These are phyloP conservation scores for Drosophila seguyi DNA, from an alignment of 1,140 invertebrate species.

Conservation along the genomic window DNA sequence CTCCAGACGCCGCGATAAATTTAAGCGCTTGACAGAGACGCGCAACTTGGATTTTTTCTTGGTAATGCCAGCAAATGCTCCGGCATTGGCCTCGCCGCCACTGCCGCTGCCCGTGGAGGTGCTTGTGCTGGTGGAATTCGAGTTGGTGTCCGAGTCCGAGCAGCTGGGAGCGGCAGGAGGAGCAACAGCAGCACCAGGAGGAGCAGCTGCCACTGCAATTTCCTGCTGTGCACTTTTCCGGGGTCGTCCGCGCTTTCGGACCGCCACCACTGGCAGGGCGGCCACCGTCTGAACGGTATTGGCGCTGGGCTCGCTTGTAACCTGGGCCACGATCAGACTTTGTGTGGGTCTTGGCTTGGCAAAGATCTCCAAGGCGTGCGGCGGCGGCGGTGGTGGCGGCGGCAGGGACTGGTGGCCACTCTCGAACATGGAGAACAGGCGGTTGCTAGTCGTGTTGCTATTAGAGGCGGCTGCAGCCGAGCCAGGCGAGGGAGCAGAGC, in stretches of 20 bases:
- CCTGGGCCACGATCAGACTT: conserved; percentile 67
- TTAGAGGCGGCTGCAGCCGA: neutral
- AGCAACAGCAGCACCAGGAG: neutral
- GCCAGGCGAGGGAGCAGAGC: neutral
- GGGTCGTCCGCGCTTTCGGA: conserved; percentile 42
- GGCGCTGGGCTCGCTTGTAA: conserved; percentile 45
- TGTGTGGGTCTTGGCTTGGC: conserved; percentile 55
- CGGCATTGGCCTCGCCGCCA: conserved; percentile 2
- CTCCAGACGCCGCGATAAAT: conserved; percentile 14
- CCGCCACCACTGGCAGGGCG: neutral
- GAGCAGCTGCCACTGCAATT: neutral
- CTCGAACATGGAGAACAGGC: conserved; percentile 52
- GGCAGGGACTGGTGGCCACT: conserved; percentile 9
- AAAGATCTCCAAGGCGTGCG: conserved; percentile 53
- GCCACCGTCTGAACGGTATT: neutral
- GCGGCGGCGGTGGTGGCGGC: conserved; percentile 18
- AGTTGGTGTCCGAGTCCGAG: conserved; percentile 52
- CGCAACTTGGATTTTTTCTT: conserved; percentile 47
- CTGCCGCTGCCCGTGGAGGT: conserved; percentile 15
- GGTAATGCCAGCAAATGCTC: neutral
- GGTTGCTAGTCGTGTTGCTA: conserved; percentile 1
- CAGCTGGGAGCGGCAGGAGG: neutral
- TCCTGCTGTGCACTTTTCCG: conserved; percentile 16
- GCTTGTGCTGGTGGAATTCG: conserved; percentile 36
- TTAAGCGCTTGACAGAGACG: conserved; percentile 59